Base-by-base conservation (phyloP, 35 echinoderm and acorn worm species). In the Lytechinus variegatus region DNA sequence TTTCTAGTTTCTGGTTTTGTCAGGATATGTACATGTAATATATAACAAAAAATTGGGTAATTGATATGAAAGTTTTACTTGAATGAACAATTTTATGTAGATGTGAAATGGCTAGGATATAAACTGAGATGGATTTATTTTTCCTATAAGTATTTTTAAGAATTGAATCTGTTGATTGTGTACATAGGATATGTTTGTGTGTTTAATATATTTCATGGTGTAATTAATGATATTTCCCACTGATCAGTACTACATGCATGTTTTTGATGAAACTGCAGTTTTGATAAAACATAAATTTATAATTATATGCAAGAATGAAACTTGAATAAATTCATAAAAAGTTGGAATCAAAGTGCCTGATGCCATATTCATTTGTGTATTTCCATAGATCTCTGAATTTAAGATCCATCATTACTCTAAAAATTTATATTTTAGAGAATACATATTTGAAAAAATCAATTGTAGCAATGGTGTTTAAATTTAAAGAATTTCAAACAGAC, bases 181-280 rank as follows among this genome's bases (percentile, higher is more conserved):
- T 79, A 79, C n/a, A 79, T 79, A 79, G 7, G 4, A 24, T 79
- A 79, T 24, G 66, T n/a, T 0, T 24, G 66, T 79, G 66, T 79
- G 66, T 79, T 79, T 79, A 79, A 79, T 24, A 79, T 58, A 79
- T 79, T 79, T 24, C 66, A 79, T 79, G 19, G 66, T 79, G 5
- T 58, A 58, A 58, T 19, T 79, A 79, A 79, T 21, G 1, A 24
- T 4, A 16, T 79, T 79, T 79, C n/a, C 66, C 66, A 79, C 66
- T 7, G n/a, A 79, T 79, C 66, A 79, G 66, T 79, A 79, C 66
- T 79, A 79, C 24, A 21, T 79, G 66, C 66, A 79, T 79, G 66
- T 79, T 79, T 79, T 79, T 79, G 66, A 79, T 79, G 12, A 79
- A 79, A 79, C 66, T 79, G 66, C 66, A 79, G 14, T 79, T 79